Evolutionary conservation across 2,888 invertebrate genomes (phyloP), one percentile per base, ranked within the genome.

Genomic region (Drosophila helvetica): DNA sequence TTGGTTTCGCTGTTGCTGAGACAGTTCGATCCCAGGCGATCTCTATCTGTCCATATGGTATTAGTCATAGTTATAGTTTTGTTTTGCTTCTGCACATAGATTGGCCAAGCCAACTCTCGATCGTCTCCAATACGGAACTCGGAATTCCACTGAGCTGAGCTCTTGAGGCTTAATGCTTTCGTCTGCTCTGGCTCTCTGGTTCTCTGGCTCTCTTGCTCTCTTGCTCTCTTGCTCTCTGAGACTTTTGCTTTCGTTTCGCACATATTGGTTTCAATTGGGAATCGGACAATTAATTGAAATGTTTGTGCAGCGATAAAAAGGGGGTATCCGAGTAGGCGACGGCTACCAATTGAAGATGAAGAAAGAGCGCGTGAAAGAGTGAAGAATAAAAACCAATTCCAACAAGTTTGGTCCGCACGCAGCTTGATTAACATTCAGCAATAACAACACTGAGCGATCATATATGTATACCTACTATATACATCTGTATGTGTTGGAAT

Each of bases 221-320:
- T 19, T 7, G 15, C 7, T 15, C 17, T 25, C 12, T 54, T 19
- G 7, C 38, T 38, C 38, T 15, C 17, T 19, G n/a, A 27, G 51
- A 68, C 52, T 74, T 68, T 81, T 77, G 74, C 74, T 80, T 73
- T 70, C 57, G 52, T 68, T 78, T 75, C 52, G 60, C 65, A 65
- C 74, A 38, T 38, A 75, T 75, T 75, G 75, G 81, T 69, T 69
- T 86, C 79, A 80, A 84, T 88, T 88, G 76, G 76, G 71, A 70
- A 74, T 72, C 43, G 57, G 17, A 63, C 76, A 78, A 75, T 83
- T 87, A 87, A 83, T 83, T 87, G 79, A 84, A 86, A 77, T 84
- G 81, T 73, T 77, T 80, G 82, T 70, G 66, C 79, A 63, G 70
- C 72, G 27, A 70, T 42, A 48, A 25, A n/a, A 19, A 56, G 38